Base-by-base conservation (phyloP, 1,140 invertebrate genomes). In the Cardiocondyla obscurior region DNA sequence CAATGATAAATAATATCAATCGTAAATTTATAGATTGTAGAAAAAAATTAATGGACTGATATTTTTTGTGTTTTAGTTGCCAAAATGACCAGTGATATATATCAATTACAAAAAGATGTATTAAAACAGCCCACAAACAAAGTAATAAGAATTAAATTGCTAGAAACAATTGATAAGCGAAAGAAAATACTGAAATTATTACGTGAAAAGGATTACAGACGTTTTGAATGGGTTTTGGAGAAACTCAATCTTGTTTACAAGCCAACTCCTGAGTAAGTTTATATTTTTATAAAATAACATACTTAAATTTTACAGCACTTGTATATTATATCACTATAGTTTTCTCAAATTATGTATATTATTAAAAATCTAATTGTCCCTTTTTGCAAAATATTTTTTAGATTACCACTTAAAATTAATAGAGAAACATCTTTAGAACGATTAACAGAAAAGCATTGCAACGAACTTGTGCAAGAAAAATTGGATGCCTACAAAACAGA, bases 211-310 rank as follows among this genome's bases (percentile, higher is more conserved):
- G 98, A 98, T 91, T 98, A 98, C 91, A 96, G 96, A 86, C 95
- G 96, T 58, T 98, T 97, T 92, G 97, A 98, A 92, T 98, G 97
- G 97, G 86, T 98, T n/a, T 89, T 98, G 8, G 97, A 98, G 87
- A 95, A 96, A 90, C 92, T 99, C 0, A 96, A 97, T 87, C 94
- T 99, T 82, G 94, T 96, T 49, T 98, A 97, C 88, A 96, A 96
- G 89, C 95, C 95, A 30, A 90, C 94, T 79, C 96, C 96, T 6
- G 87, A 92, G 95, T 96, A 49, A 70, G 74, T 57, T n/a, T n/a
- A n/a, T n/a, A 33, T 36, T 76, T 76, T 60, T 55, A n/a, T 19
- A 36, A 22, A 39, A 77, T 25, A 16, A 42, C 39, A 14, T 42
- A 8, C n/a, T n/a, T n/a, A n/a, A n/a, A n/a, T n/a, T n/a, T n/a